Evolutionary conservation across 2,113 vertebrate species (phyloP), one percentile per base, ranked within the genome.

Genomic region (Prunella himalayana): DNA sequence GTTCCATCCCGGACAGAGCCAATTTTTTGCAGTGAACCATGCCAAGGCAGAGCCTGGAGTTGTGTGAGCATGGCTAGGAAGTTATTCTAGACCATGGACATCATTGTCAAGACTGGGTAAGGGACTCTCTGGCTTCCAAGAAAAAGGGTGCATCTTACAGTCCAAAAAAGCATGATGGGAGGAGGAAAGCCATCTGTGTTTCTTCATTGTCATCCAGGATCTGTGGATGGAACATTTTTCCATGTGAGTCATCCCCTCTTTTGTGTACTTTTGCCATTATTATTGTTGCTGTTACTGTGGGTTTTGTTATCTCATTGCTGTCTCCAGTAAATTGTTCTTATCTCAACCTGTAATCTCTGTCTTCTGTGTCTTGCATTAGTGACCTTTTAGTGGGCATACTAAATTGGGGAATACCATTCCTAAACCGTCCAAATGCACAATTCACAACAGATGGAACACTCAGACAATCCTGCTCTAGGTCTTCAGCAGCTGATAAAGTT

Each of bases 131-230:
- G 28, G 2, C 6, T 59, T 51, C 45, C 39, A 33, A 65, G 31
- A 10, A 45, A 33, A 28, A 35, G 20, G 8, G 6, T 14, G 19
- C 2, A 7, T 6, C 8, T 73, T 44, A 37, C 14, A 49, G 35
- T 42, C 27, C n/a, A n/a, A 51, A 59, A 59, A 15, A 39, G 4
- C 23, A 30, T 17, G 10, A 10, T 45, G 28, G 24, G 4, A 73
- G 33, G 9, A 33, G 1, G 13, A 75, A 73, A 68, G 9, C 10
- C 15, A 16, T 28, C 27, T 50, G 13, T 0, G 0, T 39, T 28
- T 25, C 8, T 45, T 59, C 13, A 17, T 33, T 57, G 53, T 60
- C 11, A 15, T 24, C 28, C 53, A 53, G 13, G 13, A 45, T 13
- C n/a, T 30, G 8, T 10, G 7, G 39, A n/a, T n/a, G 53, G 53